Evolutionary conservation across 1,140 invertebrate species (phyloP).

Genomic region (Atta colombica): DNA sequence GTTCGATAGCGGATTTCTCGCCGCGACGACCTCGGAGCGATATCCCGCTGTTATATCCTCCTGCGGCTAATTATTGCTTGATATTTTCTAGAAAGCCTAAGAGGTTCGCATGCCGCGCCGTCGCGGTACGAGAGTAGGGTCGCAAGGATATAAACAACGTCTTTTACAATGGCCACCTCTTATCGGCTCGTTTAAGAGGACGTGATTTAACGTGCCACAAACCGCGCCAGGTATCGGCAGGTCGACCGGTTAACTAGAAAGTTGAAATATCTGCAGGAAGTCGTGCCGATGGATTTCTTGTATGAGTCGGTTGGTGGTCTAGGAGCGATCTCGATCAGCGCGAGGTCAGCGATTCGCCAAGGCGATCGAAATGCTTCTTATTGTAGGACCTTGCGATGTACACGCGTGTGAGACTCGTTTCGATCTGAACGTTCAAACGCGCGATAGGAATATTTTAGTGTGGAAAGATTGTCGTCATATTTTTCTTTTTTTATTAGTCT

Average conservation of each 20-base stretch:
- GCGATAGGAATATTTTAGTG: slow-evolving; percentile 19
- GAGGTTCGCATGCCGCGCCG: slow-evolving; percentile 28
- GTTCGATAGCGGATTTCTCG: slow-evolving; percentile 67
- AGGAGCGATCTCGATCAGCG: slow-evolving; percentile 51
- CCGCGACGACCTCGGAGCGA: slow-evolving; percentile 54
- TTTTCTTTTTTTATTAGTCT: background rate
- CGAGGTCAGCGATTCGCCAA: slow-evolving; percentile 69
- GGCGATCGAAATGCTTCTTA: slow-evolving; percentile 61
- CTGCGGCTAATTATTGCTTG: slow-evolving; percentile 49
- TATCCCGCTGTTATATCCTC: slow-evolving; percentile 51
- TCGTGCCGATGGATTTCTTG: slow-evolving; percentile 67
- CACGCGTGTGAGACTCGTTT: slow-evolving; percentile 3
- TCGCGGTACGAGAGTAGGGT: slow-evolving; percentile 32
- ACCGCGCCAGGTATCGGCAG: slow-evolving; percentile 28
- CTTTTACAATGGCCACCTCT: slow-evolving; percentile 51
- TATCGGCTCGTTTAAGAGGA: slow-evolving; percentile 54
- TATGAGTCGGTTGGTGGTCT: slow-evolving; percentile 60
- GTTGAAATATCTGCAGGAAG: slow-evolving; percentile 71
- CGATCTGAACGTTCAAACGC: background rate
- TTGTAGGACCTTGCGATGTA: slow-evolving; percentile 9
- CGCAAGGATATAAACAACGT: slow-evolving; percentile 53
- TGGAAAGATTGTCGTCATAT: background rate
- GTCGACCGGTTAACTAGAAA: slow-evolving; percentile 66
- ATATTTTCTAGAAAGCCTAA: slow-evolving; percentile 60
- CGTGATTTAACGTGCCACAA: slow-evolving; percentile 58